Base-by-base conservation (phyloP, 2,113 vertebrate species). In the Dicentrarchus labrax region DNA sequence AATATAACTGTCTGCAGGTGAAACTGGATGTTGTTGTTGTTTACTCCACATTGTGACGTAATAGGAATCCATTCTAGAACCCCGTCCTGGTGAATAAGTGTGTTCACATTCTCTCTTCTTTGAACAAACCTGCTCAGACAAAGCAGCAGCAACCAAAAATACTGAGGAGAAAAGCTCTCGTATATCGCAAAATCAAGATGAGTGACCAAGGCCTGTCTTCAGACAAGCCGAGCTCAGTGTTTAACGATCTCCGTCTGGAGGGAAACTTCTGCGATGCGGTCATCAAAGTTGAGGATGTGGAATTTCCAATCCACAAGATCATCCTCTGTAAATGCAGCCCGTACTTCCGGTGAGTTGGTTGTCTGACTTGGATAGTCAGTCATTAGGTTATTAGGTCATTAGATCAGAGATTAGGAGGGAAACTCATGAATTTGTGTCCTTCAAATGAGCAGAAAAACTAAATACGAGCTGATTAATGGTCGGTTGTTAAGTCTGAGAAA, bases 271-370 rank as follows among this genome's bases (percentile, higher is more conserved):
- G 83, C 9, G 90, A 92, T 2, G 85, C 83, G 0, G 38, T 90
- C 48, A 48, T 92, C 59, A 60, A 19, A 60, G 85, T 87, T 0
- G n/a, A 65, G 22, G 71, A 53, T 30, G 69, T 56, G 0, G n/a
- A 84, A 21, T 90, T 90, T 82, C 17, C 1, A 11, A 6, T 90
- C 13, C 86, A 90, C 78, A 87, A 60, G 61, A 2, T 89, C 24
- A 60, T 86, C 51, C 43, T 92, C 1, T 77, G 53, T 41, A 43
- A 41, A 47, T 77, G 80, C 39, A 87, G 83, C 2, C 3, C 17
- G 0, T 88, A 78, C 51, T 86, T 88, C 21, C 2, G 68, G 89
- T 90, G 43, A 86, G 83, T 82, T 71, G 8, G 5, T 74, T 47
- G 51, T 60, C 22, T 76, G 51, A 57, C 70, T 30, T 30, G 30